These are phyloP conservation scores for Taenaris catops DNA, from an alignment of 2,888 invertebrate species.

Conservation along the genomic window DNA sequence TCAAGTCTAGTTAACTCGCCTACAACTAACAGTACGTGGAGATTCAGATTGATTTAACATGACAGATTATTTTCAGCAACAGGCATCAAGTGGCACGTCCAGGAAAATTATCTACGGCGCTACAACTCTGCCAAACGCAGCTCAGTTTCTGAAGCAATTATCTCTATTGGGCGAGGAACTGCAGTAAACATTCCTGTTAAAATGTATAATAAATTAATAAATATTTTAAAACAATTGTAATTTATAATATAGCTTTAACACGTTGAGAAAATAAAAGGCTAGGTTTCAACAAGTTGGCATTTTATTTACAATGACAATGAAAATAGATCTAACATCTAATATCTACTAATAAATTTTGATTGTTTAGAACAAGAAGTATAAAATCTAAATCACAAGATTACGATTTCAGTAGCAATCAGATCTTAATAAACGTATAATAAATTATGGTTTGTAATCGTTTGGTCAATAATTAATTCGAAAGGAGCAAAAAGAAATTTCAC, in stretches of 20 bases:
- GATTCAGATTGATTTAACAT: neutral
- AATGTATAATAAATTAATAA: constrained; percentile 19
- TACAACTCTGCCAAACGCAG: constrained; percentile 95
- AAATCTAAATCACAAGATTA: constrained; percentile 79
- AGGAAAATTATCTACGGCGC: constrained; percentile 97
- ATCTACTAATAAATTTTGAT: constrained; percentile 76
- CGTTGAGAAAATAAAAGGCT: constrained; percentile 45
- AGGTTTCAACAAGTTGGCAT: constrained; percentile 78
- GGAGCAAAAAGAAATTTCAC: constrained; percentile 17
- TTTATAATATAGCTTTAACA: neutral
- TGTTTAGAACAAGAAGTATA: constrained; percentile 80
- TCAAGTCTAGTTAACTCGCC: too few relatives aligned
- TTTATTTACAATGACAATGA: constrained; percentile 80
- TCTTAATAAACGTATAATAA: constrained; percentile 24
- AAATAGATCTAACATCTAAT: constrained; percentile 80
- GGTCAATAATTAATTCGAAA: constrained; percentile 26
- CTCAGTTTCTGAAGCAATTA: constrained; percentile 95
- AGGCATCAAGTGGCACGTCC: constrained; percentile 81
- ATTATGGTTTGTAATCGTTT: constrained; percentile 28
- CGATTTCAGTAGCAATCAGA: constrained; percentile 66
- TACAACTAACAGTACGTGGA: too few relatives aligned
- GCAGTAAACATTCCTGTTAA: constrained; percentile 62
- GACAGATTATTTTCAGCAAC: constrained; percentile 83
- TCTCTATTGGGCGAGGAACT: constrained; percentile 89
- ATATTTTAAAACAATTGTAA: constrained; percentile 3